These are phyloP conservation scores for Bradynema listronoti DNA, from an alignment of 1,140 invertebrate species.

Conservation along the genomic window DNA sequence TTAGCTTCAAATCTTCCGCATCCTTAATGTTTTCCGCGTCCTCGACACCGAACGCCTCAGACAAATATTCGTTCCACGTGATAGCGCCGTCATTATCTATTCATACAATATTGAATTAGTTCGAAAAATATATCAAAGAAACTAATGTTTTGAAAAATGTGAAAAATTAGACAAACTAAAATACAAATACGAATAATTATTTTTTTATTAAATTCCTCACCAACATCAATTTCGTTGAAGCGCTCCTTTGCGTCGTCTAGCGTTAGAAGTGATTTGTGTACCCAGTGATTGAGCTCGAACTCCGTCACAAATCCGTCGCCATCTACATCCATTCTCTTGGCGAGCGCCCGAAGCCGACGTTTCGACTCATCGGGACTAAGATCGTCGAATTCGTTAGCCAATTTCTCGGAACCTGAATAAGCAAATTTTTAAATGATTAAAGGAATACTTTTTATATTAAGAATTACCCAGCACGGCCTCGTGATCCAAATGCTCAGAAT, in stretches of 20 bases:
- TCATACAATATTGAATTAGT: conserved; percentile 2
- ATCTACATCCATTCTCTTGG: conserved; percentile 82
- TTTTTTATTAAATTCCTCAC: conserved; percentile 29
- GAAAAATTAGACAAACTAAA: neutral
- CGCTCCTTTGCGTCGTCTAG: conserved; percentile 78
- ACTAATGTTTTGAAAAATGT: neutral
- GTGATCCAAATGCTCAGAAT: conserved; percentile 30
- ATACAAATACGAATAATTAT: conserved; percentile 2
- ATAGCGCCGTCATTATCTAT: conserved; percentile 72
- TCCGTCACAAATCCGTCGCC: conserved; percentile 70
- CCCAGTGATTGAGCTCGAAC: conserved; percentile 81
- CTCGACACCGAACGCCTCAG: conserved; percentile 70
- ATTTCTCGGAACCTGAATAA: conserved; percentile 71
- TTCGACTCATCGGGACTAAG: conserved; percentile 79
- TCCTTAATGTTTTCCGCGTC: conserved; percentile 27
- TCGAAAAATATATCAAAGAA: neutral
- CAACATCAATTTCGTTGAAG: conserved; percentile 73
- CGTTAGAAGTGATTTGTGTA: conserved; percentile 71
- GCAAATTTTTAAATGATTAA: neutral
- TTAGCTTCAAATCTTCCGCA: conserved; percentile 52
- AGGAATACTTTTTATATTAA: neutral
- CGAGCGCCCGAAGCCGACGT: conserved; percentile 69
- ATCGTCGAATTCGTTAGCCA: conserved; percentile 84
- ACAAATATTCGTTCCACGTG: conserved; percentile 79
- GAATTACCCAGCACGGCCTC: conserved; percentile 37